Evolutionary conservation across 2,797 vertebrate genomes (phyloP).

Genomic region (Pogonophryne albipinna): DNA sequence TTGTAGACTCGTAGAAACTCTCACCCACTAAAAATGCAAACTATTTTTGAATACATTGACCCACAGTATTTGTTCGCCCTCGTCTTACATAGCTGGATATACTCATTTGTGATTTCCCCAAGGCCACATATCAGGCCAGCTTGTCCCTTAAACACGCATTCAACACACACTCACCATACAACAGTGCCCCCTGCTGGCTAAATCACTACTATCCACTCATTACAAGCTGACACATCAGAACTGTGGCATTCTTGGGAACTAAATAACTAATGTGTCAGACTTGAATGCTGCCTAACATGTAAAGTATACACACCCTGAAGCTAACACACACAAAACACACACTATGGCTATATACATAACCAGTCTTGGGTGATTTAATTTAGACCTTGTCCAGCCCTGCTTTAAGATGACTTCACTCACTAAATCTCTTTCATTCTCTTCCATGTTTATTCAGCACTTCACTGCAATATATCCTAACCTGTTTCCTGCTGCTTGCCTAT

Average conservation of each 20-base stretch:
- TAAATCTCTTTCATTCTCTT: conserved; percentile 72
- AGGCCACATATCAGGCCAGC: conserved; percentile 17
- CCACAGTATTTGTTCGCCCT: conserved; percentile 12
- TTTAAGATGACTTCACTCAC: conserved; percentile 59
- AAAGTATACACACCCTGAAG: conserved; percentile 11
- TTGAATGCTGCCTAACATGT: conserved; percentile 13
- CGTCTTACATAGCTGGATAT: not conserved
- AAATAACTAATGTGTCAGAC: conserved; percentile 5
- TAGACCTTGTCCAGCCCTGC: conserved; percentile 39
- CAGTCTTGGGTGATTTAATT: conserved; percentile 53
- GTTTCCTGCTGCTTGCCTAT: conserved; percentile 75
- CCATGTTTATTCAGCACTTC: conserved; percentile 79
- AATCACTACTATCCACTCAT: not conserved
- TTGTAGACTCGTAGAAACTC: not conserved
- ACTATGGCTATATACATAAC: conserved; percentile 2
- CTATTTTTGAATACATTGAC: conserved; percentile 16
- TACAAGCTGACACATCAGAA: not conserved
- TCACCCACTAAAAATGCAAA: conserved; percentile 5
- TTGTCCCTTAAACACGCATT: not conserved
- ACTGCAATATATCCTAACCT: conserved; percentile 76
- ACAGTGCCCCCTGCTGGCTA: conserved; percentile 74
- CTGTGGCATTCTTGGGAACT: not conserved
- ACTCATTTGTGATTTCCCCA: conserved; percentile 31
- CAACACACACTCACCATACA: conserved; percentile 47
- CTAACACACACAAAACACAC: not conserved